Percentiles rank a stretch among this genome's conserved stretches.
phyloP scores from a whole-genome alignment of 2,888 invertebrate genomes.

The Thecophora atra region DNA sequence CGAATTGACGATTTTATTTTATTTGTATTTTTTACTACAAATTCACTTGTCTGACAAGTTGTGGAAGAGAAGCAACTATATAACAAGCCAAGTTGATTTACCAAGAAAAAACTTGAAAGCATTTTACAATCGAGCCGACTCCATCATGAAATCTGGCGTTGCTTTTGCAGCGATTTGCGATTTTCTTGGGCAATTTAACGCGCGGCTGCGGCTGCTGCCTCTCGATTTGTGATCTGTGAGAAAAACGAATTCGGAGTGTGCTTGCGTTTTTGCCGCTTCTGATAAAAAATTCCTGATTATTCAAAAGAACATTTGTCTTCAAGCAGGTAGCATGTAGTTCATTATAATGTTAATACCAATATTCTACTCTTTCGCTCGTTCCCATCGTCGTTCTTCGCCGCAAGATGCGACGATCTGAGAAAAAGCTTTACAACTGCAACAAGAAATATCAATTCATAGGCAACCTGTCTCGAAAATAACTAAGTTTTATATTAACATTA shows the following conservation, averaged over 20 bases:
- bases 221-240: constrained; percentile 36
- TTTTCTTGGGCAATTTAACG: constrained; percentile 37
- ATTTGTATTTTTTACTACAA: constrained; percentile 27
- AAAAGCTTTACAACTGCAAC: too few species aligned
- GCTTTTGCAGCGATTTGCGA: constrained; percentile 33
- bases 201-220: constrained; percentile 34
- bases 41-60: constrained; percentile 37
- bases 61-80: constrained; percentile 33
- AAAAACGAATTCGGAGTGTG: constrained; percentile 29
- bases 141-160: constrained; percentile 30
- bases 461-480: too few species aligned
- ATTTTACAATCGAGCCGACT: constrained; percentile 38
- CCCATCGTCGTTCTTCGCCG: too few species aligned
- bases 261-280: constrained; percentile 25
- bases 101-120: constrained; percentile 39
- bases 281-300: constrained; percentile 35
- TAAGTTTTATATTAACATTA: too few species aligned
- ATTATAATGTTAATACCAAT: constrained; percentile 31
- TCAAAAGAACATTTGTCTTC: constrained; percentile 29
- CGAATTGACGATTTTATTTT: constrained; percentile 31
- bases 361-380: constrained; percentile 4
- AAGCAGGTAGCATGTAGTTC: constrained; percentile 28
- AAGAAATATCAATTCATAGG: too few species aligned
- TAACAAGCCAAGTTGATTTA: constrained; percentile 28
- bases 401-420: too few species aligned